Base-by-base conservation (phyloP, 2,113 vertebrate genomes). In the human region DNA sequence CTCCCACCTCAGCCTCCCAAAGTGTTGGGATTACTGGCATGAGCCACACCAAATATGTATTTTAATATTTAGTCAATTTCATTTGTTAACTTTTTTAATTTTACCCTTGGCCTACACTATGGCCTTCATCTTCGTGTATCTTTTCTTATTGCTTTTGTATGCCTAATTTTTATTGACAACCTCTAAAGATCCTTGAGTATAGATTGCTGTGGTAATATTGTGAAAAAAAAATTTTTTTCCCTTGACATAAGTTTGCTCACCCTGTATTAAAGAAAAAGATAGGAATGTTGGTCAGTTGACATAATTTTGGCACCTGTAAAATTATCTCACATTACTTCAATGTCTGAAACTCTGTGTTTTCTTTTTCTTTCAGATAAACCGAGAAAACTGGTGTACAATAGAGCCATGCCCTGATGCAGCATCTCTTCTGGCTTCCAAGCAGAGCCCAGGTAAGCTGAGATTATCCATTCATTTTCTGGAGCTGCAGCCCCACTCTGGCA, bases 341-440 rank as follows among this genome's bases (percentile, higher is more conserved):
- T 50, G 1, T 81, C 80, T 96, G 35, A 94, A 72, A 13, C 59
- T 45, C 25, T 2, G 17, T 22, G 57, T 32, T 55, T 96, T 2
- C 95, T 57, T 96, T 7, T 92, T 94, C 89, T 97, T 98, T 7
- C 98, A 99, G 99, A 99, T 99, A 93, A 99, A 99, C 86, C 98
- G 97, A 1, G 99, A 98, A 70, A 99, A 94, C 82, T 99, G 99
- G 99, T 99, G 98, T 68, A 70, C 99, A 0, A 93, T 98, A 84
- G 98, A 99, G 86, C 98, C 98, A 0, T 98, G 98, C 86, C 88
- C 98, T 0, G 86, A 97, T 64, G 76, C 98, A 27, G 64, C 98
- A 3, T 97, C 98, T 20, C 96, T 99, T 8, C 82, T 99, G 96
- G 64, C 98, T 38, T 94, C 94, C 18, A 97, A 97, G 8, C 95